Evolutionary conservation across 2,888 invertebrate genomes (phyloP), one percentile per base, ranked within the genome.

Genomic region (Ornithoptera priamus): DNA sequence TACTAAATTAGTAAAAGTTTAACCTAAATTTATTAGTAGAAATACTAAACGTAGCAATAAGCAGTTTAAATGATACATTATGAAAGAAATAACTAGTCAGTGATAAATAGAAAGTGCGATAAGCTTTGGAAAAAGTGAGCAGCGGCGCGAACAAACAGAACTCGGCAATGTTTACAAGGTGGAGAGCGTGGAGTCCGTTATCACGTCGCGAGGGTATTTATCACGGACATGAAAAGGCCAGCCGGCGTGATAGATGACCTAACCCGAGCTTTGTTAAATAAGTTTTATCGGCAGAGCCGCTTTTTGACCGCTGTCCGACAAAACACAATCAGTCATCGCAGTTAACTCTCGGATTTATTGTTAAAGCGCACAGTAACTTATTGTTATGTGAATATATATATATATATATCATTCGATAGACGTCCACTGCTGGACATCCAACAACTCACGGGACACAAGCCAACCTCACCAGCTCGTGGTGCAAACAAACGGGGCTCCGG

Each of bases 161-260:
- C 22, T 65, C 59, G 67, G 68, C 72, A 73, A 67, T 72, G 67
- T 74, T 74, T 74, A 69, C 71, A 72, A 74, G 65, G 60, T 50
- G 70, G 65, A 67, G 61, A 60, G 67, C 67, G 67, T 67, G 73
- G 70, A 67, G 62, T 69, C 68, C 64, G 73, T 85, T 86, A 85
- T 87, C 86, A 83, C 83, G 80, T 79, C 79, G 75, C 71, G 67
- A 70, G 81, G 85, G 85, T 65, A 86, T 88, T 87, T 87, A 86
- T 87, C 84, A 85, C 82, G 76, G 77, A 68, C 78, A 79, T 84
- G 85, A 87, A 86, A 85, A 81, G 84, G 78, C 80, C 71, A 72
- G 72, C 75, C 72, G 86, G 85, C 85, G 83, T 88, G 88, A 89
- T 88, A 85, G 85, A 89, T 88, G 81, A 82, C 80, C 77, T 77